Conservation (phyloP, 2,888 invertebrate species). For the Aleiodes leptofemur region DNA sequence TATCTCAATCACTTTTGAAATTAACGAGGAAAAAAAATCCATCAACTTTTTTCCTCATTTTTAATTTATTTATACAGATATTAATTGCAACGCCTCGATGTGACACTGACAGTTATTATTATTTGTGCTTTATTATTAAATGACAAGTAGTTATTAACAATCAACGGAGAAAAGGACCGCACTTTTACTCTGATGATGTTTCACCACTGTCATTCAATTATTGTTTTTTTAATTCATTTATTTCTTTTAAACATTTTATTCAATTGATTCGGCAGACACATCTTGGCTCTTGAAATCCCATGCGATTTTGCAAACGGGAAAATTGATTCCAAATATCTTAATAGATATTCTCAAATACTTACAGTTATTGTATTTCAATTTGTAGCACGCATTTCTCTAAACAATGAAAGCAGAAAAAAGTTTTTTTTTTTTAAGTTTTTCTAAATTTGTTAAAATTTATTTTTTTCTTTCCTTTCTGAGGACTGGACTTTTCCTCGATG, state of each 20-base stretch:
- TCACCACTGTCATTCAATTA: constrained; percentile 53
- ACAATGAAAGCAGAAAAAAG: constrained; percentile 72
- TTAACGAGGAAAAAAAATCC: constrained; percentile 30
- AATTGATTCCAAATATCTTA: constrained; percentile 34
- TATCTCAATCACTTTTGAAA: constrained; percentile 21
- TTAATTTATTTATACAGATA: constrained; percentile 26
- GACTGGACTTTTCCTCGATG: constrained; percentile 59
- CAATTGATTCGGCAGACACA: not conserved
- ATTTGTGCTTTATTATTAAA: constrained; percentile 19
- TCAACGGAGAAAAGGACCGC: constrained; percentile 73
- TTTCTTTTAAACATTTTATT: constrained; percentile 9
- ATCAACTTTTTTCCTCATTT: constrained; percentile 34
- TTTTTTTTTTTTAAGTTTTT: constrained; percentile 9
- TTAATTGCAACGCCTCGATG: constrained; percentile 44
- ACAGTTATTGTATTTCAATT: constrained; percentile 52
- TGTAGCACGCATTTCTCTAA: constrained; percentile 71
- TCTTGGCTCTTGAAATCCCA: constrained; percentile 21
- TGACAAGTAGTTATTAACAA: constrained; percentile 65
- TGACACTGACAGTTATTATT: constrained; percentile 41
- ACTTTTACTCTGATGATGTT: constrained; percentile 71
- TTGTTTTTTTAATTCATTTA: constrained; percentile 7
- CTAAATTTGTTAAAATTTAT: constrained; percentile 43
- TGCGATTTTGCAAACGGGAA: constrained; percentile 21
- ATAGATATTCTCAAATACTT: constrained; percentile 39
- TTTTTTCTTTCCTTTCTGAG: constrained; percentile 53